phyloP scores from a whole-genome alignment of 2,888 invertebrate genomes.

The Amblyteles armatorius region DNA sequence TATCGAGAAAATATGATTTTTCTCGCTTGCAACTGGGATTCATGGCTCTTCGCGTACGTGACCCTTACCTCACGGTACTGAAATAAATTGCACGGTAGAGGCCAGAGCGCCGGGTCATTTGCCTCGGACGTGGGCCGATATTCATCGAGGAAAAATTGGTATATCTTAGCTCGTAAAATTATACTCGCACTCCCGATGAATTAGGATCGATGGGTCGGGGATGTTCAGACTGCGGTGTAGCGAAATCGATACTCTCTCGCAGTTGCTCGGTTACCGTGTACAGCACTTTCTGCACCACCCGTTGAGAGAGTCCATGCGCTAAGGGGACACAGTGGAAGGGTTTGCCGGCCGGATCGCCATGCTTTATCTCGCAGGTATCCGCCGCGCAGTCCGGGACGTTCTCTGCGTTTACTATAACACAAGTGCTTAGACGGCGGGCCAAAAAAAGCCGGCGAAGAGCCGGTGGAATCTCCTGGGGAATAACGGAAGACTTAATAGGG shows the following conservation, averaged over 20 bases:
- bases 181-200: conserved; percentile 49
- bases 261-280: not conserved
- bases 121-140: not conserved
- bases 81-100: conserved; percentile 11
- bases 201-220: conserved; percentile 46
- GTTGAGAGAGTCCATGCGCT: conserved; percentile 29
- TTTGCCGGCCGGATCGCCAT: conserved; percentile 78
- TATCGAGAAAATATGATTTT: conserved; percentile 12
- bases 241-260: conserved; percentile 30
- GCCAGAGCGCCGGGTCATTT: conserved; percentile 8
- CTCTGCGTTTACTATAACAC: conserved; percentile 35
- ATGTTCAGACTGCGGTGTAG: not conserved
- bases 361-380: conserved; percentile 76
- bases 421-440: not conserved
- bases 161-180: conserved; percentile 55
- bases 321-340: conserved; percentile 44
- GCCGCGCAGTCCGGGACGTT: not conserved
- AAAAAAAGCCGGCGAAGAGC: conserved; percentile 68
- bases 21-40: conserved; percentile 8
- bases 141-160: conserved; percentile 29
- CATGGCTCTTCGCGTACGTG: conserved; percentile 8
- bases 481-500: conserved; percentile 70
- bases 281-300: not conserved
- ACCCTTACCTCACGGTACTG: conserved; percentile 11
- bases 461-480: conserved; percentile 78